Base-by-base conservation (phyloP, 2,888 invertebrate genomes). In the Heteropelma amictum region DNA sequence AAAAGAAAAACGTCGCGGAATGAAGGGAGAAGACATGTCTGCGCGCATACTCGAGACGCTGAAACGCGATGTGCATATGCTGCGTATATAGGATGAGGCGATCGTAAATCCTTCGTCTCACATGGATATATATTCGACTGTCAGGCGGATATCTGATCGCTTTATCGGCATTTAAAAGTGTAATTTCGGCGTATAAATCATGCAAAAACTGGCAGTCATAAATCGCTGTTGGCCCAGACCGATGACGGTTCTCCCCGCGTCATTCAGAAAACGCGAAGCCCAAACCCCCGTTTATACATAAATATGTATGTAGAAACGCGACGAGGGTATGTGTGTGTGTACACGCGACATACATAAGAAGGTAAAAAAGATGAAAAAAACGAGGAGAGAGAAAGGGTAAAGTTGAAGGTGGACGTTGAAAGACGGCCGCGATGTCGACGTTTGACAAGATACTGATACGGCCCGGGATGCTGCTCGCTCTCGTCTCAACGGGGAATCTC, bases 151-250 rank as follows among this genome's bases (percentile, higher is more conserved):
- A 81, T 82, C 81, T 80, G 81, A 83, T 83, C 80, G 80, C 80
- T 83, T 80, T 81, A 81, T 81, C 80, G 81, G 77, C 79, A 82
- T 82, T 82, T 81, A 82, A 80, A 80, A 82, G 80, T 82, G 80
- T 82, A 83, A 82, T 83, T 82, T 81, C 53, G 74, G 26, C 63
- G 69, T 81, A 82, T 83, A 80, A 81, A 82, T 82, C 80, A 83
- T 81, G 81, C 68, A 81, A 81, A 82, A 82, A 81, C 73, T 74
- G 49, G 73, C 61, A 73, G 72, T 70, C 78, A 79, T 82, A 81
- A 82, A 83, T 82, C 79, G 68, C 26, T 40, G 21, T 49, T 54
- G 60, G 70, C 38, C 49, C 58, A 38, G 56, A 58, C 65, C 69
- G 77, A 53, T 70, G 74, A 70, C 75, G 63, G 75, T 51, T n/a